Evolutionary conservation across 64 coral and sea anemone species (phyloP), one percentile per base, ranked within the genome.

Genomic region (Actinia equina): DNA sequence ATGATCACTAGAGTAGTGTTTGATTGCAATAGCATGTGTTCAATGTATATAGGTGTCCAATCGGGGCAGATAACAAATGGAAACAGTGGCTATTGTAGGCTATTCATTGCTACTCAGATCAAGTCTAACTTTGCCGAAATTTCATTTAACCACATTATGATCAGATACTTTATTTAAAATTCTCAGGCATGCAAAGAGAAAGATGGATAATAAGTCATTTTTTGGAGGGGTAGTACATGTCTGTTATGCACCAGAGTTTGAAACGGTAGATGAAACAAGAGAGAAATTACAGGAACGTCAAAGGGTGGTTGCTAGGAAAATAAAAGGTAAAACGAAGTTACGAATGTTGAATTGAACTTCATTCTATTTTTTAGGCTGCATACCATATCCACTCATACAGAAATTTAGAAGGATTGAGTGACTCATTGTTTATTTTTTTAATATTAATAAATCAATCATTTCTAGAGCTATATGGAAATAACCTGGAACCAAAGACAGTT

Each of bases 151-250:
- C 23, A 22, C 20, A 0, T 25, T 2, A 22, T 59, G 17, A 20
- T 18, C 14, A 18, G 22, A 22, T 80, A 7, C 52, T 15, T 22
- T 19, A 71, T 56, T 37, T 52, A 1, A 80, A 52, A 41, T 63
- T 23, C 81, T 86, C 43, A 99, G 97, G 82, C 71, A 86, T 59
- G 93, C 97, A 71, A 99, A 99, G 42, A 89, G 91, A 74, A 99
- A 93, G 59, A 82, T 95, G 82, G 97, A 99, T 65, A 99, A 95
- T 87, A 92, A 83, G 52, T 99, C 97, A 27, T 99, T 99, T 70
- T 99, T 99, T 92, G 97, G 97, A 71, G 97, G 97, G 17, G 67
- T 99, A 22, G 84, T 99, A 27, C 97, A 99, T 90, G 88, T 99
- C 27, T 95, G 87, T 60, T 99, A 99, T 91, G 97, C 93, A 27